phyloP scores from a whole-genome alignment of 1,140 invertebrate genomes.

The Brachionus plicatilis region DNA sequence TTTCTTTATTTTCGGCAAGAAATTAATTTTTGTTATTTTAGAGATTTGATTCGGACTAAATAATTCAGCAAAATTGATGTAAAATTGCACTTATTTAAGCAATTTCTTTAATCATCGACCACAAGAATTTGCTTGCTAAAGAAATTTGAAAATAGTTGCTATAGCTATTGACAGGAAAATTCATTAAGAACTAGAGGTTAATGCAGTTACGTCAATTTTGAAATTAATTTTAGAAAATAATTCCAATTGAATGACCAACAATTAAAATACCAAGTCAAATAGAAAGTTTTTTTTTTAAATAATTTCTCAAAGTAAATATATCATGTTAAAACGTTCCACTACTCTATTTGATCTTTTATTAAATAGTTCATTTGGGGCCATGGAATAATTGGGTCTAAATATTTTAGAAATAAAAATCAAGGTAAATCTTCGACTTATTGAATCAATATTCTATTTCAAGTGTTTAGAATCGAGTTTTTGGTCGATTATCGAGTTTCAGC shows the following conservation, averaged over 20 bases:
- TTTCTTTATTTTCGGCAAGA: not conserved
- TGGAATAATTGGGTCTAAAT: not conserved
- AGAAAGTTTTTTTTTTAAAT: not conserved
- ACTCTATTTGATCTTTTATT: slow-evolving; percentile 24
- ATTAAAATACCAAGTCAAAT: not conserved
- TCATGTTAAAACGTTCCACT: slow-evolving; percentile 29
- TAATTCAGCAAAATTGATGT: not conserved
- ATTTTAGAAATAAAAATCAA: slow-evolving; percentile 4
- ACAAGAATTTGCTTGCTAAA: not conserved
- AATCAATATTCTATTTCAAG: slow-evolving; percentile 30
- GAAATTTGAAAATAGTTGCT: not conserved
- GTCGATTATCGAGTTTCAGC: not conserved
- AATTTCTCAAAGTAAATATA: not conserved
- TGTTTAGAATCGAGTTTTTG: slow-evolving; percentile 8
- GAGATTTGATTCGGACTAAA: not conserved
- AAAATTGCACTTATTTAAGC: not conserved
- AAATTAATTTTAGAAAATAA: not conserved
- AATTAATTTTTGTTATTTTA: not conserved
- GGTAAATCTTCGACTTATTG: slow-evolving; percentile 32
- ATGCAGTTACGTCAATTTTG: not conserved
- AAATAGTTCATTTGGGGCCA: not conserved
- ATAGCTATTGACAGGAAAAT: not conserved
- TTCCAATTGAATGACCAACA: not conserved
- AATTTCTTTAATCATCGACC: not conserved
- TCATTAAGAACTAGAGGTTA: not conserved